These are phyloP conservation scores for Hylyphantes graminicola DNA, from an alignment of 1,140 invertebrate genomes.

Conservation along the genomic window DNA sequence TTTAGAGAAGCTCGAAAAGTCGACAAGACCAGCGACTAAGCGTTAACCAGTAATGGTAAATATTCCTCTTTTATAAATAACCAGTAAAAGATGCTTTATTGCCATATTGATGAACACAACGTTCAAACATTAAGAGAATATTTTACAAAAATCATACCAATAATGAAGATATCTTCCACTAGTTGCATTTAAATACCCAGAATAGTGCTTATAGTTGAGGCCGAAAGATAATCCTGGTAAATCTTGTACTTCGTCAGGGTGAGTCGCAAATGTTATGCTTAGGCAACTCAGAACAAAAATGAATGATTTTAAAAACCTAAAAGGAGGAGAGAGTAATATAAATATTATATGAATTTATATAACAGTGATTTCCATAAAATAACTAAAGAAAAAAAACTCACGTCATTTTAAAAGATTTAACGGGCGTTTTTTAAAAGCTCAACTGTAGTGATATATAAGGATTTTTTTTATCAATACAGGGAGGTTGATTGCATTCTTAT, in stretches of 20 bases:
- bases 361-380: not conserved
- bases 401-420: not conserved
- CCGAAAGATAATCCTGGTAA: conserved; percentile 64
- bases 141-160: conserved; percentile 61
- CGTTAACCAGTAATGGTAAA: too few species aligned
- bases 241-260: conserved; percentile 62
- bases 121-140: too few species aligned
- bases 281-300: not conserved
- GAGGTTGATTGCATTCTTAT: not conserved
- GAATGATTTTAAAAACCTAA: conserved; percentile 6
- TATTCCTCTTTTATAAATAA: too few species aligned
- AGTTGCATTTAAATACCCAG: conserved; percentile 65
- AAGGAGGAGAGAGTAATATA: not conserved
- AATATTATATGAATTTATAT: not conserved
- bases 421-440: too few species aligned
- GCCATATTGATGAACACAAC: too few species aligned
- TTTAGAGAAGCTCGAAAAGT: too few species aligned
- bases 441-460: too few species aligned
- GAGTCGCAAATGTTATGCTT: not conserved
- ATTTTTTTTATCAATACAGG: too few species aligned
- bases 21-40: too few species aligned
- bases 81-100: too few species aligned
- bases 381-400: not conserved
- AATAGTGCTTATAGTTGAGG: conserved; percentile 64
- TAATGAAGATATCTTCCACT: conserved; percentile 64